phyloP scores from a whole-genome alignment of 2,113 vertebrate genomes.

The Tympanuchus pallidicinctus region DNA sequence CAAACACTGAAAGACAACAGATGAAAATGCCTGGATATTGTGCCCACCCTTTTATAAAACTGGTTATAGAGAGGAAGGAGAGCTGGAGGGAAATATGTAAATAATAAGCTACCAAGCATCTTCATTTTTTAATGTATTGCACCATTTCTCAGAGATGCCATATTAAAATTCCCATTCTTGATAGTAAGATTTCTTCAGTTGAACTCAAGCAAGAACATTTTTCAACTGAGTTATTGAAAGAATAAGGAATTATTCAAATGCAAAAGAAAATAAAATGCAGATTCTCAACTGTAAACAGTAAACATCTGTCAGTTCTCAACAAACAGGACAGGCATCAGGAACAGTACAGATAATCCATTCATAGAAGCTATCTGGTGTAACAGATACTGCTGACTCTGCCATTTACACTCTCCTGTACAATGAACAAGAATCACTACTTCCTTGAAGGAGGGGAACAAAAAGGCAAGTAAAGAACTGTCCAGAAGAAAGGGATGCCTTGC shows the following conservation, averaged over 20 bases:
- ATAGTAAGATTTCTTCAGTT: background rate
- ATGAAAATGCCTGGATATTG: background rate
- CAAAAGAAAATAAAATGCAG: background rate
- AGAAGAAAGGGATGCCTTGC: background rate
- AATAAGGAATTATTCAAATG: background rate
- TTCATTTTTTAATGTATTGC: background rate
- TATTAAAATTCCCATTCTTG: background rate
- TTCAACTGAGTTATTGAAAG: background rate
- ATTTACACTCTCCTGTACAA: background rate
- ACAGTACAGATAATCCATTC: background rate
- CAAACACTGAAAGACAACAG: background rate
- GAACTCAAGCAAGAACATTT: background rate
- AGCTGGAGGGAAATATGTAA: background rate
- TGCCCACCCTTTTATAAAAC: background rate
- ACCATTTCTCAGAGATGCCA: background rate
- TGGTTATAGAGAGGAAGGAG: background rate
- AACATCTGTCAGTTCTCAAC: background rate
- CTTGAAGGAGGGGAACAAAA: background rate
- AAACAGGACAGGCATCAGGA: background rate
- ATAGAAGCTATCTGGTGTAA: background rate
- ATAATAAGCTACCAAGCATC: background rate
- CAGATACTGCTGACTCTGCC: background rate
- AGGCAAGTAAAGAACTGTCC: background rate
- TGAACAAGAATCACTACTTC: background rate
- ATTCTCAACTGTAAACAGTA: background rate